Base-by-base conservation (phyloP, 2,113 vertebrate species). In the Rallus limicola region DNA sequence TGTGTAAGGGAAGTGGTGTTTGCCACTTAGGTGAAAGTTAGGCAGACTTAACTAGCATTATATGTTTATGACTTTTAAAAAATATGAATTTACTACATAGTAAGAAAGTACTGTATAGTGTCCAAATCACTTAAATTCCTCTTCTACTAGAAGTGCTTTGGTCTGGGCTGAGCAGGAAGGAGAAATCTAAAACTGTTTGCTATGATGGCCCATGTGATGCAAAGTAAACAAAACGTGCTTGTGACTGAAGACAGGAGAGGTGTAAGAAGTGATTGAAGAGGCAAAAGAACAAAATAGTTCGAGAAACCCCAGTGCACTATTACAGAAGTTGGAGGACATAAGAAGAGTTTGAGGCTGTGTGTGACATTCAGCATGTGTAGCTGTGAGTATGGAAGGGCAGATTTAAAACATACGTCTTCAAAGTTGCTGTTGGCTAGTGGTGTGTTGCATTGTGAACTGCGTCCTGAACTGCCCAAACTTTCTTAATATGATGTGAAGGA, bases 331-430 rank as follows among this genome's bases (percentile, higher is more conserved):
- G 56, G 38, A 82, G 34, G 18, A 8, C 17, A 6, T 34, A 14
- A 38, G 33, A 68, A 38, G 68, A 52, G 29, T 40, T n/a, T 31
- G 13, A 86, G 55, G 44, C 36, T 20, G 26, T 6, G 25, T 0
- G 0, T 84, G 64, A 42, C 50, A 7, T 38, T 25, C 23, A 0
- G 1, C 0, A 1, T 63, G 21, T 46, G 44, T 46, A 46, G 44
- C 44, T 46, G 44, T 46, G 44, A 46, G 44, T 46, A 19, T 46
- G 44, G 44, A 46, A 46, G 63, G 71, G 38, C 64, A 68, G 48
- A 16, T 38, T 26, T 64, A 21, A 84, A 31, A 4, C 10, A 7
- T 1, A 4, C 23, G 25, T 36, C 34, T 0, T 50, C 59, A 3
- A 36, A 16, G 33, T 60, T 87, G 55, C 53, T 17, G 1, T 23